Evolutionary conservation across 2,113 vertebrate species (phyloP), one percentile per base, ranked within the genome.

Genomic region (Narcine bancroftii): DNA sequence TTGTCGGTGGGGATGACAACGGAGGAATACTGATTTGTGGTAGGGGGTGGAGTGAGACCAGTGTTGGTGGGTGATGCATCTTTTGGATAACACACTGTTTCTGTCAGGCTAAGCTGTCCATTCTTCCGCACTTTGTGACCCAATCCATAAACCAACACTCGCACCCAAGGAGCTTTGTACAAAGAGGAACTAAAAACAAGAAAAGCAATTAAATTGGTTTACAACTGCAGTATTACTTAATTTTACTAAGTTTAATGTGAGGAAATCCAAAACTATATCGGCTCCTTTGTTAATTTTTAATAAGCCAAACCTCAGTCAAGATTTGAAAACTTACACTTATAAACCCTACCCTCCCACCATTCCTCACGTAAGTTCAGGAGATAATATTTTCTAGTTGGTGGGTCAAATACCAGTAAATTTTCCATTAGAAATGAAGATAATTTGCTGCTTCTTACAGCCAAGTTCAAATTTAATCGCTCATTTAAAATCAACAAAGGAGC

Each of bases 11-110:
- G 98, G 87, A 99, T 99, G 95, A 99, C 97, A 24, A 98, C 97
- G 0, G 97, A 96, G 0, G 98, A 98, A 95, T 99, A 99, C 92
- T 99, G 98, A 94, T 99, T 98, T 92, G 98, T 97, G 36, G 98
- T 99, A 73, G 98, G 98, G 9, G 98, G 98, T 1, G 97, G 98
- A 0, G 97, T 99, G 9, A 99, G 97, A 94, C 98, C 98, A 0
- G 98, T 99, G 95, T 99, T 99, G 94, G 97, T 98, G 0, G 98
- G 98, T 24, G 98, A 99, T 1, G 98, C 98, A 1, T 99, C 98
- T 87, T 98, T 95, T 0, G 98, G 98, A 93, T 98, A 99, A 93
- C 98, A 99, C 77, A 98, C 96, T 0, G 98, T 97, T 94, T 99
- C 98, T 3, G 98, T 99, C 45, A 99, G 96, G 96, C 98, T 99